Evolutionary conservation across 1,140 invertebrate genomes (phyloP).

Genomic region (Zaprionus vittiger): DNA sequence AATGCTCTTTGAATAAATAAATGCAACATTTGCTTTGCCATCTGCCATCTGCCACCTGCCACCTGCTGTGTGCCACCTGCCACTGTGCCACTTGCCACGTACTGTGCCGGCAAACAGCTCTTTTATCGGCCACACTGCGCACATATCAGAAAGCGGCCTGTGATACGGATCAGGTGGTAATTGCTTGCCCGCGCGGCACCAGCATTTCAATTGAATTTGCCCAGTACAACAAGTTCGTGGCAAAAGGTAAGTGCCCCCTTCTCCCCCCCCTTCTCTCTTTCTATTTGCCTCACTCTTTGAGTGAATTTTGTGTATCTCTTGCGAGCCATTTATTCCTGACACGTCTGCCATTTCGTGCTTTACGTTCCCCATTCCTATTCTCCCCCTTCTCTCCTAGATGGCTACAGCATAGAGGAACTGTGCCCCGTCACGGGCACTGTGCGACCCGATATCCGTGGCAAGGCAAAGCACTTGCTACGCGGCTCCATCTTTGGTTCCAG

Average conservation of each 20-base stretch:
- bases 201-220: slow-evolving; percentile 93
- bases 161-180: slow-evolving; percentile 92
- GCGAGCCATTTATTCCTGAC: slow-evolving; percentile 43
- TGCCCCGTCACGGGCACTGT: slow-evolving; percentile 59
- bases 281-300: not conserved
- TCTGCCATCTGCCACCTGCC: not conserved
- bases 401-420: slow-evolving; percentile 76
- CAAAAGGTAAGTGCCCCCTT: slow-evolving; percentile 67
- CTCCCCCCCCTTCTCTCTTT: not conserved
- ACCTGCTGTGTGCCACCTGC: slow-evolving; percentile 5
- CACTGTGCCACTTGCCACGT: slow-evolving; percentile 18
- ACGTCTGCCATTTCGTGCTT: slow-evolving; percentile 45
- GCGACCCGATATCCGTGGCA: slow-evolving; percentile 60
- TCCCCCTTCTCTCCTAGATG: slow-evolving; percentile 58
- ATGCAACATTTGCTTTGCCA: not conserved
- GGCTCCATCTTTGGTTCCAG: slow-evolving; percentile 74
- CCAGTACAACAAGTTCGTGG: slow-evolving; percentile 85
- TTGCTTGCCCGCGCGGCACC: slow-evolving; percentile 94
- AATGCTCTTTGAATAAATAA: not conserved
- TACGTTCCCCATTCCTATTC: slow-evolving; percentile 3
- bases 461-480: slow-evolving; percentile 70
- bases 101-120: slow-evolving; percentile 86
- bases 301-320: slow-evolving; percentile 6
- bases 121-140: slow-evolving; percentile 93
- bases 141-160: slow-evolving; percentile 95